These are phyloP conservation scores for Cliona cf. orientalis DNA, from an alignment of 37 sponge, comb jelly and placozoan genomes.

Conservation along the genomic window DNA sequence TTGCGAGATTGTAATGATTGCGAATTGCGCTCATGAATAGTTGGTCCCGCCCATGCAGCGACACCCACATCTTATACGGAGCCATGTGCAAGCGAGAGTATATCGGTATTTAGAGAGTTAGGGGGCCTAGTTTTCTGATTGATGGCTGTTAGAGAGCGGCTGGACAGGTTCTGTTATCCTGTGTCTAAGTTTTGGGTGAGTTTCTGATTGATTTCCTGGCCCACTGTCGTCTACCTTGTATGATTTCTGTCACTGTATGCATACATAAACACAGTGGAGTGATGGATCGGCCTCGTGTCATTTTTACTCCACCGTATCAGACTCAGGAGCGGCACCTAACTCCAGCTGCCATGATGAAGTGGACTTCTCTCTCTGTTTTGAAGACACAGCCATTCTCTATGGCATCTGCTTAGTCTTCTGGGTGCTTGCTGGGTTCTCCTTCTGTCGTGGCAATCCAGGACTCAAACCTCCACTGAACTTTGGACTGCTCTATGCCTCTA, in stretches of 20 bases:
- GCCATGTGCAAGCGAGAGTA: no score
- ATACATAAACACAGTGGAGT: conserved; percentile 1
- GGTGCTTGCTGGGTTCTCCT: conserved; percentile 34
- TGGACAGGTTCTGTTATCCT: conserved; percentile 65
- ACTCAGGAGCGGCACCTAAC: no score
- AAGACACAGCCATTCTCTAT: conserved; percentile 82
- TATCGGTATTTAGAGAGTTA: no score
- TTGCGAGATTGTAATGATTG: no score
- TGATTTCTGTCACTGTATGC: neutral
- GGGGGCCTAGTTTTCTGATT: neutral
- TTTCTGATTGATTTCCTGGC: neutral
- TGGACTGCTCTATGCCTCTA: conserved; percentile 55
- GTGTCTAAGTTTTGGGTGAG: conserved; percentile 65
- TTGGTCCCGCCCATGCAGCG: no score
- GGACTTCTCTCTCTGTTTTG: conserved; percentile 89
- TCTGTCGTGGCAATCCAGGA: conserved; percentile 10
- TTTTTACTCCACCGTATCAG: neutral
- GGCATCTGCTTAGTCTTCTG: conserved; percentile 61
- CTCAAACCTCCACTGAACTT: conserved; percentile 24
- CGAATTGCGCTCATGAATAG: no score
- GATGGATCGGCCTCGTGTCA: no score
- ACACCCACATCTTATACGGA: no score
- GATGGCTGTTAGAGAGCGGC: conserved; percentile 11
- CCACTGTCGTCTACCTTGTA: neutral
- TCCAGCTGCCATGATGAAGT: conserved; percentile 58